Evolutionary conservation across 2,888 invertebrate genomes (phyloP), one percentile per base, ranked within the genome.

Genomic region (Cyclophora punctaria): DNA sequence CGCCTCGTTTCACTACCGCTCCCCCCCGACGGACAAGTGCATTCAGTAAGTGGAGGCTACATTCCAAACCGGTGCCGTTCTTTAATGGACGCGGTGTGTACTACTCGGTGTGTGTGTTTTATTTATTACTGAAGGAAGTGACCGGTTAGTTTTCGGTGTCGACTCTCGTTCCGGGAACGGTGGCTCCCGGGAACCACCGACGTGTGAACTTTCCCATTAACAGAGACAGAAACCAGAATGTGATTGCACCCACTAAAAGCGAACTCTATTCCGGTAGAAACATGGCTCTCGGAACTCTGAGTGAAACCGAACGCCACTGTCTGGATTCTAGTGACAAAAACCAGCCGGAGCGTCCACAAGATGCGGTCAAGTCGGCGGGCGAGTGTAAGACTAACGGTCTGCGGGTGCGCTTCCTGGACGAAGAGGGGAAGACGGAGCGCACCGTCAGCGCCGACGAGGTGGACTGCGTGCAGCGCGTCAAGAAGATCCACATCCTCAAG

Each of bases 51-150:
- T 76, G 74, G 80, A 82, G 81, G 83, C 83, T 79, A 78, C 87
- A 87, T 88, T 87, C 87, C 86, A 74, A 83, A 80, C 85, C 84
- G 80, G 85, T 87, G 86, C 81, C 82, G 85, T 80, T 84, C 80
- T 78, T 80, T 80, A 83, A 80, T 81, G 83, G 81, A 80, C 83
- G 78, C 75, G 77, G 82, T 83, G 84, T 80, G 78, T 80, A 80
- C 80, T 76, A 73, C 59, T 60, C 75, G 78, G 74, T 75, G 80
- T 82, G 78, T 77, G 78, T 78, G 78, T 80, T 77, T 76, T 74
- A 73, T 74, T 72, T 72, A 70, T 76, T 74, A 74, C 69, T 71
- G 67, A 67, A 64, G 62, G 63, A 67, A 73, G 75, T 76, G 76
- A 75, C 76, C 73, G 74, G 74, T 71, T 74, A 66, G 63, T 63